Evolutionary conservation across 2,113 vertebrate genomes (phyloP), one percentile per base, ranked within the genome.

Genomic region (Meles meles): DNA sequence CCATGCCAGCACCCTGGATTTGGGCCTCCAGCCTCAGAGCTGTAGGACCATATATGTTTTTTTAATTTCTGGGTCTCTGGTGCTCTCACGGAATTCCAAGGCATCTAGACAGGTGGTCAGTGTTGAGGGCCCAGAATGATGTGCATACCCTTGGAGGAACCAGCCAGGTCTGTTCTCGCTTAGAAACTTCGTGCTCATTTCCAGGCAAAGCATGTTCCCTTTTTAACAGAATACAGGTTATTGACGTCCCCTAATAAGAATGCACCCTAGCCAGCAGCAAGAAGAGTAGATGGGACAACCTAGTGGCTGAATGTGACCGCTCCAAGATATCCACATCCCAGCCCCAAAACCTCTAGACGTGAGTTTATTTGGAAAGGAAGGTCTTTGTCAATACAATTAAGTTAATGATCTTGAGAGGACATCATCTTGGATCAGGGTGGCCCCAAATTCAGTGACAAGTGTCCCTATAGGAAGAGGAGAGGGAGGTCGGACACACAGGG

Each of bases 271-370:
- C 65, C 27, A 44, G 6, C 2, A 20, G 15, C 42, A 17, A 59
- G 63, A 29, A 15, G 20, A 6, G 44, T 29, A 0, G 4, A 2
- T 0, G 20, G 52, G 49, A 0, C 0, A 4, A 14, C 1, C 0
- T 7, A 1, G 20, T 20, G 6, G 39, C 61, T 42, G 23, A 34
- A 14, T 2, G 42, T 2, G 57, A 11, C 34, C 57, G n/a, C 31
- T 37, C 47, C 12, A 5, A 21, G 57, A 5, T 13, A 25, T 3
- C 15, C 4, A 9, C 15, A 14, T 6, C 59, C 44, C 21, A 37
- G 27, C 6, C 57, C 17, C 10, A 0, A 3, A 65, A 6, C 25
- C 31, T 27, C 31, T 5, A 13, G 37, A 8, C 27, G 29, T 20
- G 81, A 52, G 2, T n/a, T 61, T 15, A 0, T n/a, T 7, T 18